Percentiles rank a stretch among this genome's conserved stretches.
Evolutionary conservation across 2,888 invertebrate genomes (phyloP).

Genomic region (Pseudeuparius sepicola): DNA sequence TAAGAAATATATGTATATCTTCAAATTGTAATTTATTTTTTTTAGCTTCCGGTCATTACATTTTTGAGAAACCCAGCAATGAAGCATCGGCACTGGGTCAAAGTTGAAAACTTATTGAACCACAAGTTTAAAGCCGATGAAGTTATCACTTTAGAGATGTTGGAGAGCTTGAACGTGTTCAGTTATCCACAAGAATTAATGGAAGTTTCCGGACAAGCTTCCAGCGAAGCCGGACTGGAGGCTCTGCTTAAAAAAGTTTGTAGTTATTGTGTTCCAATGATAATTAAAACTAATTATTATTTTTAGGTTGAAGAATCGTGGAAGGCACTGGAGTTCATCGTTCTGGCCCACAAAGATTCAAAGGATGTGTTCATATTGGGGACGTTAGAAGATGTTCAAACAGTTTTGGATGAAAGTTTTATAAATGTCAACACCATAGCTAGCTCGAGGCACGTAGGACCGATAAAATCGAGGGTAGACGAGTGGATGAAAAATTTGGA

Average conservation of each 20-base stretch:
- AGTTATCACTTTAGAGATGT: constrained; percentile 51
- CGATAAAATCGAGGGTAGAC: constrained; percentile 71
- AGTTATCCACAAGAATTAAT: constrained; percentile 61
- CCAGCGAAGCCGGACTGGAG: constrained; percentile 78
- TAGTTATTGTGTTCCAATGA: neutral
- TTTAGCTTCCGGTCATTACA: constrained; percentile 63
- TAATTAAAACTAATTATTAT: too few relatives aligned
- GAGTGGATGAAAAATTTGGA: constrained; percentile 73
- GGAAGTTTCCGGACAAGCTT: constrained; percentile 81
- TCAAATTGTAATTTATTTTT: too few relatives aligned
- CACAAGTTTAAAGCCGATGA: constrained; percentile 66
- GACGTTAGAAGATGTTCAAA: constrained; percentile 75
- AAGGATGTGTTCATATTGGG: constrained; percentile 79
- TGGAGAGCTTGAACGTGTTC: constrained; percentile 68
- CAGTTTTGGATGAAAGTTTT: constrained; percentile 73
- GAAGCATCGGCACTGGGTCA: constrained; percentile 73
- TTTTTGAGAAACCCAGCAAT: constrained; percentile 73
- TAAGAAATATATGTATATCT: too few relatives aligned
- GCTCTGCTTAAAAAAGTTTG: constrained; percentile 61
- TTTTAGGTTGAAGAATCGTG: constrained; percentile 70
- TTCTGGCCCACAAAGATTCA: constrained; percentile 68
- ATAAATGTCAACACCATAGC: constrained; percentile 80
- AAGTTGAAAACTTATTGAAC: constrained; percentile 61
- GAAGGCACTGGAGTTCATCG: constrained; percentile 68
- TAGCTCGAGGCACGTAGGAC: constrained; percentile 76